These are phyloP conservation scores for Mesorhabditis sp. DNA, from an alignment of 2,888 invertebrate species.

Conservation along the genomic window DNA sequence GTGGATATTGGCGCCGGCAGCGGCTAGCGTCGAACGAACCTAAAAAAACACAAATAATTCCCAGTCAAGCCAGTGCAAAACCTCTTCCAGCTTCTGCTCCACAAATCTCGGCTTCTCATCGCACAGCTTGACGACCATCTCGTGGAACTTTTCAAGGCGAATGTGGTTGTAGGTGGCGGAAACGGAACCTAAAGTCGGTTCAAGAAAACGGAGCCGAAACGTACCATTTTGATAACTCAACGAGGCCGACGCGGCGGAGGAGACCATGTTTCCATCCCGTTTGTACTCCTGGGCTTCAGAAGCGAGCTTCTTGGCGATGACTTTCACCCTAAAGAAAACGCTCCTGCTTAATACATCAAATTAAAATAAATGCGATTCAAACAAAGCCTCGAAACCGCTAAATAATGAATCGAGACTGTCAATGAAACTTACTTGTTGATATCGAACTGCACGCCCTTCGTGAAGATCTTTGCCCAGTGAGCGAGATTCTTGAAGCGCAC, in stretches of 20 bases:
- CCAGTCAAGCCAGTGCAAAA: not conserved
- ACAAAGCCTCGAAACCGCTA: too few relatives aligned
- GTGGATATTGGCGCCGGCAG: slow-evolving; percentile 42
- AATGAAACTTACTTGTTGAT: slow-evolving; percentile 13
- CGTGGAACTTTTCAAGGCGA: slow-evolving; percentile 45
- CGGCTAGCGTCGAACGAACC: slow-evolving; percentile 35
- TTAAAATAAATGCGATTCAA: too few relatives aligned
- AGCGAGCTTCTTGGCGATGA: slow-evolving; percentile 76
- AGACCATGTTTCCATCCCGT: not conserved
- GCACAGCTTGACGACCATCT: slow-evolving; percentile 28
- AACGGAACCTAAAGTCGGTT: slow-evolving; percentile 40
- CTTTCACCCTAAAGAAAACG: slow-evolving; percentile 20
- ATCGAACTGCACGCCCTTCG: slow-evolving; percentile 57
- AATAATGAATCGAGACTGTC: too few relatives aligned
- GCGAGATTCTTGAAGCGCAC: slow-evolving; percentile 69
- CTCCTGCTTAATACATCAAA: too few relatives aligned
- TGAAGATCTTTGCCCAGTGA: slow-evolving; percentile 73
- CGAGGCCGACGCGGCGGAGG: slow-evolving; percentile 20
- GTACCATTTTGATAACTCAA: slow-evolving; percentile 31
- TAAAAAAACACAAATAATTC: not conserved
- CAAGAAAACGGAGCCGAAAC: not conserved
- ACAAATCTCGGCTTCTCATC: slow-evolving; percentile 31
- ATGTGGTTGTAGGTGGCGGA: slow-evolving; percentile 37
- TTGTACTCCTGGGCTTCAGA: slow-evolving; percentile 71
- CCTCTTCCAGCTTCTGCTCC: slow-evolving; percentile 34